A percentile compares a stretch with the other conserved stretches of the same genome.
phyloP scores from a whole-genome alignment of 2,113 vertebrate species.

The Leptosomus discolor region DNA sequence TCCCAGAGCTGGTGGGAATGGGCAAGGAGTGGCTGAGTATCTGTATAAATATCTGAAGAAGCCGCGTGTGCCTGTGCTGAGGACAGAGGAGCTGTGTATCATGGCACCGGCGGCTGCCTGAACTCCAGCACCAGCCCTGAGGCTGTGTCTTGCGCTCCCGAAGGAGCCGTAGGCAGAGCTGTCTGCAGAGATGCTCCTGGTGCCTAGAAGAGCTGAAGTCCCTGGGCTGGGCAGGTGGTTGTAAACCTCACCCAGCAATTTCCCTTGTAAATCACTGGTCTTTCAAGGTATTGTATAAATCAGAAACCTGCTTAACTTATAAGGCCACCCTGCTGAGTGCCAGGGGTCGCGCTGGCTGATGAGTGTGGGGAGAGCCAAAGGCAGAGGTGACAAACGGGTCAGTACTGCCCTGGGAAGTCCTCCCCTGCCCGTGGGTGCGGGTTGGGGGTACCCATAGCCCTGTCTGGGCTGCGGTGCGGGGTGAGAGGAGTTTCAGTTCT shows the following conservation, averaged over 20 bases:
- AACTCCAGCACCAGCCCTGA: not conserved
- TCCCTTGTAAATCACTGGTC: rapidly evolving
- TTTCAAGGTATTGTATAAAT: rapidly evolving
- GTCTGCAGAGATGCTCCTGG: not conserved
- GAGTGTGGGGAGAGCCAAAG: not conserved
- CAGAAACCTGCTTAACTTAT: rapidly evolving
- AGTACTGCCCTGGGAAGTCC: not conserved
- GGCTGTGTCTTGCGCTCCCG: rapidly evolving
- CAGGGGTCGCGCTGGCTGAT: not conserved
- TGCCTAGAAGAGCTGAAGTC: no score
- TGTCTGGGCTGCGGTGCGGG: not conserved
- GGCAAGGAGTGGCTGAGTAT: rapidly evolving
- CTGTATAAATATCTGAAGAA: rapidly evolving
- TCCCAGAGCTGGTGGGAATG: rapidly evolving
- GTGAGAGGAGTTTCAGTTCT: not conserved
- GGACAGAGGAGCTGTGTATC: not conserved
- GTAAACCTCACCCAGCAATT: not conserved
- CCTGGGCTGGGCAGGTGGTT: not conserved
- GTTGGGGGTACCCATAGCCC: not conserved
- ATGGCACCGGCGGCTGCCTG: not conserved
- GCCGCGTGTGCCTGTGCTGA: rapidly evolving
- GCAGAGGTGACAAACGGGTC: rapidly evolving
- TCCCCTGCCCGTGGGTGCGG: not conserved
- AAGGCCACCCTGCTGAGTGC: rapidly evolving
- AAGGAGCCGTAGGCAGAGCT: rapidly evolving